A percentile compares a stretch with the other conserved stretches of the same genome.
Evolutionary conservation across 1,140 invertebrate genomes (phyloP).

Genomic region (Heliconius melpomene): DNA sequence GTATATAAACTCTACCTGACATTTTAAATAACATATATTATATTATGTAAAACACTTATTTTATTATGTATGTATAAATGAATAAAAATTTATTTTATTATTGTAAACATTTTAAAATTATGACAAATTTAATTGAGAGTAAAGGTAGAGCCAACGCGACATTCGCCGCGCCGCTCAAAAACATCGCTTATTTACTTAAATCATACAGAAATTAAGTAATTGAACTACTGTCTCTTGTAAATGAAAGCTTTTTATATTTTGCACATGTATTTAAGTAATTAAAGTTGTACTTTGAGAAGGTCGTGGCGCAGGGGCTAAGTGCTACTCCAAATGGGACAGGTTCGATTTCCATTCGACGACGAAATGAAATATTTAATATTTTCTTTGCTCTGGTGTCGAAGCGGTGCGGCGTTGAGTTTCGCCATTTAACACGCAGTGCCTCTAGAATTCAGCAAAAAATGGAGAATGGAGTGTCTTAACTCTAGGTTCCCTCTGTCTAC

Average conservation of each 20-base stretch:
- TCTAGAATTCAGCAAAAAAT: no score
- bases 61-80: not conserved
- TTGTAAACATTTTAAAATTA: conserved; percentile 8
- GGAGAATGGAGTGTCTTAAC: no score
- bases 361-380: no score
- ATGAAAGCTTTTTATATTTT: not conserved
- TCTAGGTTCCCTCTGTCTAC: no score
- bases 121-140: conserved; percentile 11
- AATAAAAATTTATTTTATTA: not conserved
- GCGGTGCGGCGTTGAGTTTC: no score
- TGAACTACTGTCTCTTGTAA: not conserved
- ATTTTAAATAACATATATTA: not conserved
- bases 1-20: not conserved
- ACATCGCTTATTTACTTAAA: not conserved
- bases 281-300: not conserved
- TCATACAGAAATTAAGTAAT: conserved; percentile 10
- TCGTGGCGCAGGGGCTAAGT: no score
- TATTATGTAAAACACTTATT: not conserved
- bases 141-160: conserved; percentile 11
- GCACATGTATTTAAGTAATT: not conserved
- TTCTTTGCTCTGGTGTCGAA: no score
- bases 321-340: no score
- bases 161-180: not conserved
- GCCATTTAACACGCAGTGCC: no score
- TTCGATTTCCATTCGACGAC: no score